phyloP scores from a whole-genome alignment of 1,140 invertebrate species.

The Atopsyche davidsoni region DNA sequence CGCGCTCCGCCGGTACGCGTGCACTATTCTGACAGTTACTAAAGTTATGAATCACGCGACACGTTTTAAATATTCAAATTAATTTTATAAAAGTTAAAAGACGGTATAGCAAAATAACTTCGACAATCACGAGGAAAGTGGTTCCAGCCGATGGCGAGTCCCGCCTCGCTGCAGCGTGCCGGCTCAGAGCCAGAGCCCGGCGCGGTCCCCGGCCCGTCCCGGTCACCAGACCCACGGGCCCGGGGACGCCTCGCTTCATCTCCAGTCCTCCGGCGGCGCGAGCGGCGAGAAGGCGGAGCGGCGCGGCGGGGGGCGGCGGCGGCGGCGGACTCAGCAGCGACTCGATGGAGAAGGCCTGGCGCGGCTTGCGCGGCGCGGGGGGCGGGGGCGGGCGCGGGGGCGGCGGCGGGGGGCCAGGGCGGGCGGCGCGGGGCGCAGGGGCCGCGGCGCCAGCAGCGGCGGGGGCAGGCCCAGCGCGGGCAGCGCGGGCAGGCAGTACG shows the following conservation, averaged over 20 bases:
- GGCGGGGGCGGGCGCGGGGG: conserved; percentile 35
- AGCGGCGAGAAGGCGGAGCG: conserved; percentile 45
- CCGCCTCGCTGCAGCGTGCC: too few relatives aligned
- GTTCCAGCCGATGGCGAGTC: too few relatives aligned
- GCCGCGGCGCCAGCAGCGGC: conserved; percentile 38
- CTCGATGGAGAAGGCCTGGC: conserved; percentile 48
- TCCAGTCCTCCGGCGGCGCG: conserved; percentile 47
- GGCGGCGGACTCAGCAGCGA: conserved; percentile 37
- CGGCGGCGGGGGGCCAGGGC: conserved; percentile 38
- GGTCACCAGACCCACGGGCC: too few relatives aligned
- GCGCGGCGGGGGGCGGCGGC: conserved; percentile 30
- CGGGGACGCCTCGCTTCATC: conserved; percentile 39
- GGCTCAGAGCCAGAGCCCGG: too few relatives aligned
- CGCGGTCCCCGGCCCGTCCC: too few relatives aligned
- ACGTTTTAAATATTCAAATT: too few relatives aligned
- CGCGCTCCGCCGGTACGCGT: too few relatives aligned
- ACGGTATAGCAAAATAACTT: too few relatives aligned
- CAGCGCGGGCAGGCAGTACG: conserved; percentile 32
- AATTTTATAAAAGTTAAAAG: too few relatives aligned
- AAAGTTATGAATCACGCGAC: too few relatives aligned
- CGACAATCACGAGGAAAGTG: too few relatives aligned
- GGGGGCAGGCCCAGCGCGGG: conserved; percentile 10
- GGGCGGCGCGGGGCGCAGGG: conserved; percentile 40
- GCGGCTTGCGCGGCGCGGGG: conserved; percentile 31
- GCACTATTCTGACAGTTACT: too few relatives aligned